These are phyloP conservation scores for Microcaecilia unicolor DNA, from an alignment of 2,797 vertebrate species.

Conservation along the genomic window DNA sequence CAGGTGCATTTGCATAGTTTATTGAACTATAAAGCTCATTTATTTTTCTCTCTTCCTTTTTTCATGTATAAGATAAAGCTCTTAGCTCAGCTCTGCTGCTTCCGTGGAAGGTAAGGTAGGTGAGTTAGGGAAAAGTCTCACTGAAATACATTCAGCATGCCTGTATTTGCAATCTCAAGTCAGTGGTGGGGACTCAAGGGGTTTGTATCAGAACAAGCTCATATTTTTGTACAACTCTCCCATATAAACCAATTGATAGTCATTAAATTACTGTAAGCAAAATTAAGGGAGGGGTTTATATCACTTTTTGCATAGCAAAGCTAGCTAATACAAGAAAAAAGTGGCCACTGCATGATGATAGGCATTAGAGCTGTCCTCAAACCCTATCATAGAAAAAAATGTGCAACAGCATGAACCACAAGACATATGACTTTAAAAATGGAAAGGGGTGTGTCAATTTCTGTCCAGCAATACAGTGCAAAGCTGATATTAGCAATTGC, in stretches of 20 bases:
- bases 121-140: constrained; percentile 37
- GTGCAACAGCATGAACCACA: too few relatives aligned
- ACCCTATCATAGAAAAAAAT: too few relatives aligned
- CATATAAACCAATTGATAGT: constrained; percentile 49
- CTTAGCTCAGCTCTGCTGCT: constrained; percentile 62
- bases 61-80: constrained; percentile 50
- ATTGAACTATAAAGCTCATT: constrained; percentile 74
- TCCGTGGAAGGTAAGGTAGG: constrained; percentile 48
- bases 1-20: constrained; percentile 74
- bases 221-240: constrained; percentile 53
- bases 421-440: too few relatives aligned
- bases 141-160: constrained; percentile 54
- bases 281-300: too few relatives aligned
- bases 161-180: constrained; percentile 53
- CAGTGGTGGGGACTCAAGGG: constrained; percentile 56
- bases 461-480: too few relatives aligned
- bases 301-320: constrained; percentile 46
- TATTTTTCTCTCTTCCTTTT: constrained; percentile 30
- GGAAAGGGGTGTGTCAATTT: too few relatives aligned
- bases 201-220: constrained; percentile 53
- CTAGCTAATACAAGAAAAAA: constrained; percentile 24
- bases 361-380: too few relatives aligned
- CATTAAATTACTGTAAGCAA: constrained; percentile 78
- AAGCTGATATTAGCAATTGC: too few relatives aligned
- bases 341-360: too few relatives aligned